A percentile compares a stretch with the other conserved stretches of the same genome.
Evolutionary conservation across 1,140 invertebrate genomes (phyloP).

Genomic region (Hesperophylax magnus): DNA sequence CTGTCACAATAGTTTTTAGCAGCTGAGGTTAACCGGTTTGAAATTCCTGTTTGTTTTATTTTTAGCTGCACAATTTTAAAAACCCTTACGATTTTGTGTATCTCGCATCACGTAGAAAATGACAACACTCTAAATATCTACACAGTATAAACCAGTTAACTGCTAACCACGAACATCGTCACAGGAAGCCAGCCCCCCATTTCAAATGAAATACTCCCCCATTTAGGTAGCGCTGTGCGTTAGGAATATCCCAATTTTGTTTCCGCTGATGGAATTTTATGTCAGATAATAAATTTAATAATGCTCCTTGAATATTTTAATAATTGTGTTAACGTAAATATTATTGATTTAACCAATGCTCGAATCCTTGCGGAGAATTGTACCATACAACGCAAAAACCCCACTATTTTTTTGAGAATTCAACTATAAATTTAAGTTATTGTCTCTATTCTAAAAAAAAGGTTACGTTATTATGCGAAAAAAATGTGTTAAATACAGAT

Average conservation of each 20-base stretch:
- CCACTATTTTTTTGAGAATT: too few species aligned
- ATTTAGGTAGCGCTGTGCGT: neutral
- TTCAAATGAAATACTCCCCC: conserved; percentile 10
- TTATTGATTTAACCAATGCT: neutral
- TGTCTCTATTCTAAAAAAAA: too few species aligned
- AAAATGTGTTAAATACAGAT: too few species aligned
- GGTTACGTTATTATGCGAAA: too few species aligned
- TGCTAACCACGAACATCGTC: conserved; percentile 16
- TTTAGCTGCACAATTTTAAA: too few species aligned
- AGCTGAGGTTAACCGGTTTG: too few species aligned
- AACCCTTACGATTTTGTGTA: neutral
- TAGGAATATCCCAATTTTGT: conserved; percentile 29
- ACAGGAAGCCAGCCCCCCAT: conserved; percentile 8
- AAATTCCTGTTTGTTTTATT: too few species aligned
- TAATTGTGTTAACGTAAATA: neutral
- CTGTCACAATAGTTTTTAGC: too few species aligned
- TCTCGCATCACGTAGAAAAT: neutral
- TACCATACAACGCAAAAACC: too few species aligned
- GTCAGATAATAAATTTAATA: neutral
- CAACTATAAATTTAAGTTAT: too few species aligned
- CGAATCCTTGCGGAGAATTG: too few species aligned
- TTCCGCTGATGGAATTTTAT: neutral
- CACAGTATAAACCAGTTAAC: neutral
- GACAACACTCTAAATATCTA: neutral
- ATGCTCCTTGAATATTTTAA: neutral